Percentiles rank a stretch among this genome's conserved stretches.
These are phyloP conservation scores for Carcinoscorpius rotundicauda DNA, from an alignment of 1,140 invertebrate genomes.

Conservation along the genomic window DNA sequence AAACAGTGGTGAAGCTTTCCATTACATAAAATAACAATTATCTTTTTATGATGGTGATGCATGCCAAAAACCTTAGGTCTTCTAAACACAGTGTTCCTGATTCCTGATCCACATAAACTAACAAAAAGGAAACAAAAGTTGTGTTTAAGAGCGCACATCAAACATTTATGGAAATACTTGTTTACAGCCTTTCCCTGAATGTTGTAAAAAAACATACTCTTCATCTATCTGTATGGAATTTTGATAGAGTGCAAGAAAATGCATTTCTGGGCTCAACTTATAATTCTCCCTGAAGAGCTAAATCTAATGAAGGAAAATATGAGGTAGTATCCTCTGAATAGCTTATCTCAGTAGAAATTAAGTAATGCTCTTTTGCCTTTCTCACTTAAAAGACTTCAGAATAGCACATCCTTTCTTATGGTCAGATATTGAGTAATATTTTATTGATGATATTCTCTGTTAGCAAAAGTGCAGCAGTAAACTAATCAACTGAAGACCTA, in stretches of 20 bases:
- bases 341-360: too few species aligned
- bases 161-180: constrained; percentile 95
- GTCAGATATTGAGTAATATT: too few species aligned
- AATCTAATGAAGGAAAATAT: too few species aligned
- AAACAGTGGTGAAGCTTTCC: constrained; percentile 52
- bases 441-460: too few species aligned
- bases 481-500: too few species aligned
- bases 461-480: too few species aligned
- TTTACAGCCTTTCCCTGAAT: constrained; percentile 57
- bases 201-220: constrained; percentile 57
- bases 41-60: constrained; percentile 73
- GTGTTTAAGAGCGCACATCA: constrained; percentile 83
- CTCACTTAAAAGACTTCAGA: too few species aligned
- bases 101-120: constrained; percentile 51
- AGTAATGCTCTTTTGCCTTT: too few species aligned
- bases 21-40: constrained; percentile 66
- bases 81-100: constrained; percentile 50
- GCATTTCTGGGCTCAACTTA: constrained; percentile 59
- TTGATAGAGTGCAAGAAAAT: constrained; percentile 87
- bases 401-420: too few species aligned
- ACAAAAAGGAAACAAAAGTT: constrained; percentile 90
- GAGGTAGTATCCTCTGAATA: too few species aligned
- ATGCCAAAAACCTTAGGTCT: constrained; percentile 67
- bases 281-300: too few species aligned
- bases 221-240: constrained; percentile 89